phyloP scores from a whole-genome alignment of 92 coral and sea anemone genomes.

The Heteractis magnifica region DNA sequence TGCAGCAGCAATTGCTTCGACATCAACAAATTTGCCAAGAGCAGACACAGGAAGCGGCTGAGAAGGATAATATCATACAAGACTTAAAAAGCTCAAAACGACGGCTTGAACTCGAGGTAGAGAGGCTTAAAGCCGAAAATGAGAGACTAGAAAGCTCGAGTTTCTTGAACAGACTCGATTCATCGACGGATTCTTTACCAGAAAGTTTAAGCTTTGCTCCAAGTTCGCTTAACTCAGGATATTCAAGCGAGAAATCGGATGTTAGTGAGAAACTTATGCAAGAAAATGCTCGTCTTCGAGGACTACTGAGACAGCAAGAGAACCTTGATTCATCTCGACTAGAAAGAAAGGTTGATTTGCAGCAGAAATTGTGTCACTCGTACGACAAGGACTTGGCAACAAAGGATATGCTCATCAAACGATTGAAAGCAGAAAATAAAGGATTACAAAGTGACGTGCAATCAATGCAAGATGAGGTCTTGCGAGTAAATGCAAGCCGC shows the following conservation, averaged over 20 bases:
- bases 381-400: slow-evolving; percentile 82
- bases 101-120: slow-evolving; percentile 63
- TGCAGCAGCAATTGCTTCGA: slow-evolving; percentile 72
- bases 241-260: slow-evolving; percentile 47
- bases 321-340: slow-evolving; percentile 53
- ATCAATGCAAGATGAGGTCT: slow-evolving; percentile 72
- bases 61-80: slow-evolving; percentile 57
- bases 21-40: slow-evolving; percentile 75
- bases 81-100: slow-evolving; percentile 59
- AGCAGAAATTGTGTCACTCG: slow-evolving; percentile 71
- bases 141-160: slow-evolving; percentile 26
- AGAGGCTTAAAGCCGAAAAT: slow-evolving; percentile 40
- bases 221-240: slow-evolving; percentile 53
- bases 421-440: slow-evolving; percentile 80
- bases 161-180: slow-evolving; percentile 30
- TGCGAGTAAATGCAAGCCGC: slow-evolving; percentile 72
- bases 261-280: slow-evolving; percentile 59
- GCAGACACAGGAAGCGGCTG: slow-evolving; percentile 57
- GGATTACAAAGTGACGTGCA: slow-evolving; percentile 82
- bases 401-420: slow-evolving; percentile 73
- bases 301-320: slow-evolving; percentile 55
- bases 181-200: slow-evolving; percentile 45
- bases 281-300: slow-evolving; percentile 69
- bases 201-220: slow-evolving; percentile 45
- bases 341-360: slow-evolving; percentile 72